These are phyloP conservation scores for Pampusana beccarii DNA, from an alignment of 2,113 vertebrate genomes.

Conservation along the genomic window DNA sequence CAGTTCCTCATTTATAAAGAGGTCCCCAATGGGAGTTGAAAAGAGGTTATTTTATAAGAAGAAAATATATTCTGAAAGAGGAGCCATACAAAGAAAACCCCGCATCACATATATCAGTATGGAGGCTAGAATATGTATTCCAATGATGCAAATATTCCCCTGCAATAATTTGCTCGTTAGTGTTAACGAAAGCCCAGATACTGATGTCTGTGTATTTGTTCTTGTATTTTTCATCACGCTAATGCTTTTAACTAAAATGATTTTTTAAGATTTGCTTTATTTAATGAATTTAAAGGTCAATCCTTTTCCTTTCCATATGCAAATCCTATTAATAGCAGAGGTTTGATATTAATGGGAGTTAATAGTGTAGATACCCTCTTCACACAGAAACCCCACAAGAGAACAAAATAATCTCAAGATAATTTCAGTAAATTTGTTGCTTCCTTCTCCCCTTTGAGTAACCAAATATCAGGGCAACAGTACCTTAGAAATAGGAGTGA, in stretches of 20 bases:
- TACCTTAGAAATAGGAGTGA: not conserved
- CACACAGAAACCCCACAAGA: constrained; percentile 9
- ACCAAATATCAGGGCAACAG: not conserved
- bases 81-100: constrained; percentile 38
- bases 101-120: constrained; percentile 1
- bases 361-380: constrained; percentile 33
- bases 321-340: constrained; percentile 61
- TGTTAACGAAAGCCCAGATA: constrained; percentile 28
- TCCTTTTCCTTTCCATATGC: constrained; percentile 54
- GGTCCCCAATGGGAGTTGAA: constrained; percentile 68
- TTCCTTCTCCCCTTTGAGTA: not conserved
- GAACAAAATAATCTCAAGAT: not conserved
- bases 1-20: constrained; percentile 76
- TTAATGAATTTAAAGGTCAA: constrained; percentile 70
- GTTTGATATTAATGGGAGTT: constrained; percentile 65
- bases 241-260: constrained; percentile 51
- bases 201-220: constrained; percentile 37
- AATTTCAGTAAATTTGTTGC: not conserved
- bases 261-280: constrained; percentile 39
- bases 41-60: constrained; percentile 58
- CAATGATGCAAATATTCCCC: constrained; percentile 28
- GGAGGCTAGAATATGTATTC: constrained; percentile 22
- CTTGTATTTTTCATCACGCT: constrained; percentile 32
- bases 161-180: constrained; percentile 48
- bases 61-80: constrained; percentile 51